Percentiles rank a stretch among this genome's conserved stretches.
These are phyloP conservation scores for Todiramphus chloris DNA, from an alignment of 2,113 vertebrate species.

Conservation along the genomic window DNA sequence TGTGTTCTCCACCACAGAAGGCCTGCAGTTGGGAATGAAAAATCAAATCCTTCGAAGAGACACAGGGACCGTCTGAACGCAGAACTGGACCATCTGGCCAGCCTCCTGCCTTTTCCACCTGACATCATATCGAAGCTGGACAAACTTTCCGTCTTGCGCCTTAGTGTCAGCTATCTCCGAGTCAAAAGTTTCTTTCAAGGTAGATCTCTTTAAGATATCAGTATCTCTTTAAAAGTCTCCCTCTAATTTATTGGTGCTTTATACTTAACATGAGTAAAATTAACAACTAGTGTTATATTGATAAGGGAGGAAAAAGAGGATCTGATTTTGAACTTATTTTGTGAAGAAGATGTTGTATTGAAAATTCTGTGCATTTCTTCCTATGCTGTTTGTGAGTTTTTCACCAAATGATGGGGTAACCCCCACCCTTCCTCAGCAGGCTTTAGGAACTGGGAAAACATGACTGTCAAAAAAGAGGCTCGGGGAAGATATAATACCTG, in stretches of 20 bases:
- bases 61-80: conserved; percentile 95
- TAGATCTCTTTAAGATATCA: background rate
- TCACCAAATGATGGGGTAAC: background rate
- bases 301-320: background rate
- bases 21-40: conserved; percentile 82
- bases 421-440: background rate
- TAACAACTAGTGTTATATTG: background rate
- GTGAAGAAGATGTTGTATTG: background rate
- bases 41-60: conserved; percentile 95
- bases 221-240: background rate
- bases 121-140: conserved; percentile 95
- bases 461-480: background rate
- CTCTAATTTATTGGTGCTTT: background rate
- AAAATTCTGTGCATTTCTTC: background rate
- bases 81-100: conserved; percentile 93
- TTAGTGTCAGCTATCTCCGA: conserved; percentile 94
- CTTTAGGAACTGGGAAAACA: background rate
- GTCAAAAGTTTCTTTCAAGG: conserved; percentile 98
- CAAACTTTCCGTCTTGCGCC: conserved; percentile 94
- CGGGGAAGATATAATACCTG: background rate
- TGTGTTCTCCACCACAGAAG: conserved; percentile 78
- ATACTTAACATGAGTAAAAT: background rate
- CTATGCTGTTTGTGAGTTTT: background rate
- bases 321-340: background rate
- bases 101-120: conserved; percentile 90